A percentile compares a stretch with the other conserved stretches of the same genome.
Conservation (phyloP, 2,113 vertebrate species). For the Xyliphius kryptos region DNA sequence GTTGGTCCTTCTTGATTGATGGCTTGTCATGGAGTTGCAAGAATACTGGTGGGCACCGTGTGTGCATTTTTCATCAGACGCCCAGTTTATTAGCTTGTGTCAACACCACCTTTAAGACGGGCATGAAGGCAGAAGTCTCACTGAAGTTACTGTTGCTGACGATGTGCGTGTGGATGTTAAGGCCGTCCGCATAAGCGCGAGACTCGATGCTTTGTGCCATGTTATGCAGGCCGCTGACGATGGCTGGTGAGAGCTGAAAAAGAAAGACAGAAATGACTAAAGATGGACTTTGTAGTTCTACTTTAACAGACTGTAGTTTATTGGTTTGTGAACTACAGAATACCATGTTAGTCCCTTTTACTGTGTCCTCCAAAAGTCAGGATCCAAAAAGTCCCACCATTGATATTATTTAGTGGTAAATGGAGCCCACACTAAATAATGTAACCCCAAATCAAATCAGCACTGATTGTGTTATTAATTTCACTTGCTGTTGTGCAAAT, state of each 20-base stretch:
- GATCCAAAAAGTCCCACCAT: too few relatives aligned
- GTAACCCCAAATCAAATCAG: too few relatives aligned
- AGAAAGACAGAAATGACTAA: constrained; percentile 24
- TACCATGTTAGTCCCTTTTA: too few relatives aligned
- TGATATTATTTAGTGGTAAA: too few relatives aligned
- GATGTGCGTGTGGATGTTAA: constrained; percentile 92
- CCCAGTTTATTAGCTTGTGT: constrained; percentile 93
- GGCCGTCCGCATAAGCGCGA: constrained; percentile 77
- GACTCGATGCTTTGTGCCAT: constrained; percentile 83
- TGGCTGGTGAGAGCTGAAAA: constrained; percentile 83
- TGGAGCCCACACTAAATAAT: too few relatives aligned
- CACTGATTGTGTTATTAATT: too few relatives aligned
- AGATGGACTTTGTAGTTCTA: neutral
- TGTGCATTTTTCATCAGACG: constrained; percentile 58
- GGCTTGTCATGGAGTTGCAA: constrained; percentile 49
- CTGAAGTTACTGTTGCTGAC: constrained; percentile 98
- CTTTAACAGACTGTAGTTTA: neutral
- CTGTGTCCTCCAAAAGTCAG: too few relatives aligned
- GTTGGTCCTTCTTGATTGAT: constrained; percentile 45
- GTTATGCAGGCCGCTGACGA: constrained; percentile 82
- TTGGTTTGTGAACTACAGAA: too few relatives aligned
- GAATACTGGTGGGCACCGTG: constrained; percentile 38
- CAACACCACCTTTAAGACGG: constrained; percentile 92
- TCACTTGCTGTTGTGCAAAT: too few relatives aligned
- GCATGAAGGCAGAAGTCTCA: constrained; percentile 98